Evolutionary conservation across 1,140 invertebrate species (phyloP).

Genomic region (Rhopalosiphum maidis): DNA sequence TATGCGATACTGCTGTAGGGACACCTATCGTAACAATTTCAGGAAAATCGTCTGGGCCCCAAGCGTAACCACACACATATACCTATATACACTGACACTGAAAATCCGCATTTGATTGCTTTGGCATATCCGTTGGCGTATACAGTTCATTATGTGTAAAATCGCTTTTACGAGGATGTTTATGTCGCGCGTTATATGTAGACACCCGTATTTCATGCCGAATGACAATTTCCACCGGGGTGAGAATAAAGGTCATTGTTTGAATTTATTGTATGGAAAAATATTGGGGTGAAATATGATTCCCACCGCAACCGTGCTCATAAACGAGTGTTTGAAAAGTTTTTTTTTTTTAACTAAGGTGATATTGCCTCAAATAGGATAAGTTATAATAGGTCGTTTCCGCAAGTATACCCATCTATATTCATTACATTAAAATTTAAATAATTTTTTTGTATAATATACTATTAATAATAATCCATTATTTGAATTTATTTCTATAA

Average conservation of each 20-base stretch:
- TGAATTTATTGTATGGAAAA: conserved; percentile 32
- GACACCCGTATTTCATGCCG: conserved; percentile 1
- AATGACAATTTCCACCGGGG: conserved; percentile 15
- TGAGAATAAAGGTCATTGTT: conserved; percentile 16
- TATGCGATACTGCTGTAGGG: background rate
- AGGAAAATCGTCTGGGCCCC: background rate
- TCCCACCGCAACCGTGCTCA: background rate
- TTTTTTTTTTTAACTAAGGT: background rate
- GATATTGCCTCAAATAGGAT: conserved; percentile 9
- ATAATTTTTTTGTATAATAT: background rate
- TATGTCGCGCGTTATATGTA: background rate
- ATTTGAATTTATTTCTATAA: background rate
- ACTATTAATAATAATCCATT: too few relatives aligned
- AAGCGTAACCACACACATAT: background rate
- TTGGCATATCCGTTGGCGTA: background rate
- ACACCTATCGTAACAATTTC: background rate
- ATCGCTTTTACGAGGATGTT: background rate
- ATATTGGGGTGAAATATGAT: conserved; percentile 41
- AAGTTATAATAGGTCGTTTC: conserved; percentile 42
- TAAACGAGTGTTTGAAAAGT: conserved; percentile 49
- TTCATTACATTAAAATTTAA: background rate
- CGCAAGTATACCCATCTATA: background rate
- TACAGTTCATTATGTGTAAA: conserved; percentile 17
- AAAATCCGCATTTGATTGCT: conserved; percentile 14
- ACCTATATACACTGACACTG: background rate